Conservation (phyloP, 2,888 invertebrate species). For the Strigamia maritima region DNA sequence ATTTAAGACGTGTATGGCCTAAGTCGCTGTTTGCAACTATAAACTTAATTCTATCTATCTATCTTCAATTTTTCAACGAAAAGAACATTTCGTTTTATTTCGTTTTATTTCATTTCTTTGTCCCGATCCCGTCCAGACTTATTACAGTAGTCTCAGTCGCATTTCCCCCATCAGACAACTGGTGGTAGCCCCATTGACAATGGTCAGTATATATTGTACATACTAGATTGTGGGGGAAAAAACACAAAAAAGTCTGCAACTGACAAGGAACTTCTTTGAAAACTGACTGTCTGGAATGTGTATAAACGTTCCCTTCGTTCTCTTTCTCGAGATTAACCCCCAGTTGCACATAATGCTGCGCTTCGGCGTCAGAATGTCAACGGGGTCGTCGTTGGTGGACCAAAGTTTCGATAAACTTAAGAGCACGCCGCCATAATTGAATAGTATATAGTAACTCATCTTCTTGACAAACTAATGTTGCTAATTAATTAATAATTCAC, state of each 20-base stretch:
- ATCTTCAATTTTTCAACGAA: no score
- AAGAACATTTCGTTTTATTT: no score
- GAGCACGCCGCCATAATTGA: neutral
- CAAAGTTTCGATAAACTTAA: slow-evolving; percentile 9
- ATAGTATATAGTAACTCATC: neutral
- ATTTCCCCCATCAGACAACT: neutral
- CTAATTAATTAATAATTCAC: slow-evolving; percentile 23
- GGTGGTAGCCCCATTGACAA: neutral
- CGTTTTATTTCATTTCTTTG: no score
- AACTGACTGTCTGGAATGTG: slow-evolving; percentile 2
- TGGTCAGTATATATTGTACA: neutral
- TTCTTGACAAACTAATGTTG: slow-evolving; percentile 9
- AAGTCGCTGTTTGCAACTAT: no score
- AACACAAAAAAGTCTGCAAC: neutral
- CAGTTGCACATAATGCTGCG: neutral
- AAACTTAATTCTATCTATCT: no score
- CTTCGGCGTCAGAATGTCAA: neutral
- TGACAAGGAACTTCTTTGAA: neutral
- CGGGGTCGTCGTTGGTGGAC: neutral
- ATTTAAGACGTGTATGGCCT: no score
- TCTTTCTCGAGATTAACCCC: neutral
- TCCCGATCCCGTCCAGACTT: no score
- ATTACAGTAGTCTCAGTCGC: neutral
- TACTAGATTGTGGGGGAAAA: neutral
- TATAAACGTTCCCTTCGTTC: neutral